Conservation (phyloP, 2,113 vertebrate species). For the Scatophagus argus region DNA sequence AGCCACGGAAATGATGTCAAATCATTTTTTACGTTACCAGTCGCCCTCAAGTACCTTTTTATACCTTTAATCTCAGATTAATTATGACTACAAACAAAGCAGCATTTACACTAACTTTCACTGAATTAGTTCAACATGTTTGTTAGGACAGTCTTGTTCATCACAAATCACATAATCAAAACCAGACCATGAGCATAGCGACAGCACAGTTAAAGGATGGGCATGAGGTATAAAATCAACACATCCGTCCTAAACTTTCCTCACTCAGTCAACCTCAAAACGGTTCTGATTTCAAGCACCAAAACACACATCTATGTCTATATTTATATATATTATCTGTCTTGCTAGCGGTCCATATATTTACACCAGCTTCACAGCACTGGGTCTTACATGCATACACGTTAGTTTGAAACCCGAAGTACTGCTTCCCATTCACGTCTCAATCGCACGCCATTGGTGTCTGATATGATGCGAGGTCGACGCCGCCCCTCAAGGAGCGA, state of each 20-base stretch:
- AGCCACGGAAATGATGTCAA: constrained; percentile 46
- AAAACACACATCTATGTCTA: constrained; percentile 41
- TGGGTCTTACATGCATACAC: constrained; percentile 51
- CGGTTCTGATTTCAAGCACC: constrained; percentile 56
- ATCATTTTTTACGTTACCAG: constrained; percentile 36
- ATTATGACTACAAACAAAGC: constrained; percentile 75
- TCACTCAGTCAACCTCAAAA: constrained; percentile 22
- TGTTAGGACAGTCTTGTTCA: constrained; percentile 31
- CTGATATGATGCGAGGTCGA: constrained; percentile 63
- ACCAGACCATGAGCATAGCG: constrained; percentile 37
- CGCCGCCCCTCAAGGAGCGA: constrained; percentile 20
- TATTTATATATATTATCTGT: constrained; percentile 16
- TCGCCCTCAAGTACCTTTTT: constrained; percentile 56
- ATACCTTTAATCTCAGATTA: constrained; percentile 48
- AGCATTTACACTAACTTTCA: constrained; percentile 75
- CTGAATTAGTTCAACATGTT: constrained; percentile 54
- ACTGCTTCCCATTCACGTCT: constrained; percentile 51
- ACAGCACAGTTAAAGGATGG: constrained; percentile 56
- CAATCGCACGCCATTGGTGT: constrained; percentile 39
- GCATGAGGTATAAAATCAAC: constrained; percentile 75
- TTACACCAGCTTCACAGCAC: constrained; percentile 57
- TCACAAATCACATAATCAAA: constrained; percentile 57
- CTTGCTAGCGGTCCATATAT: constrained; percentile 47
- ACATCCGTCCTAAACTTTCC: constrained; percentile 34
- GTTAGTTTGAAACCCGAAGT: constrained; percentile 29